These are phyloP conservation scores for Aplysina aerophoba DNA, from an alignment of 37 sponge, comb jelly and placozoan genomes.

Conservation along the genomic window DNA sequence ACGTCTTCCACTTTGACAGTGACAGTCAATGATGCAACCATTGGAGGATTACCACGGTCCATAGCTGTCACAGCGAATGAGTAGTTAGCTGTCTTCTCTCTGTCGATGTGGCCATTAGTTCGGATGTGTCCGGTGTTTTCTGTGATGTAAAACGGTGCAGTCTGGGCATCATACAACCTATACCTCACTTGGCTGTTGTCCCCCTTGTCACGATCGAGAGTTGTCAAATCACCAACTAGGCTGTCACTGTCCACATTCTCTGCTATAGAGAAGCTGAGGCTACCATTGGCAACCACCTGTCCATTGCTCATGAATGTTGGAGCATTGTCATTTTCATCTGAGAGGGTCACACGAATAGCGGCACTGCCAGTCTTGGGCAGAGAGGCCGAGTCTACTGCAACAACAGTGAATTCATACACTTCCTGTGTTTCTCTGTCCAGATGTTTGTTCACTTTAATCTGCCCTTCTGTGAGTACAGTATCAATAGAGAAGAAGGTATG, in stretches of 20 bases:
- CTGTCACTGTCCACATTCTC: background rate
- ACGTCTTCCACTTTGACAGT: conserved; percentile 40
- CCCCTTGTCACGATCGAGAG: conserved; percentile 55
- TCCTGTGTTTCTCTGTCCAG: conserved; percentile 45
- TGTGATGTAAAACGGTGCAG: conserved; percentile 28
- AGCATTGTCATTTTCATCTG: conserved; percentile 66
- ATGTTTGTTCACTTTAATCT: conserved; percentile 1
- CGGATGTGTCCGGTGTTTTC: conserved; percentile 33
- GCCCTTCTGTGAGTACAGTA: conserved; percentile 1
- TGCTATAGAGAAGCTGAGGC: background rate
- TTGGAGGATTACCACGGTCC: conserved; percentile 47
- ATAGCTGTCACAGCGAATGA: conserved; percentile 38
- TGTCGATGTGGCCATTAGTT: conserved; percentile 50
- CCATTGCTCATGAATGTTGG: conserved; percentile 28
- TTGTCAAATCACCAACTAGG: background rate
- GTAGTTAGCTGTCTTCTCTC: conserved; percentile 52
- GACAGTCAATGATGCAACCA: background rate
- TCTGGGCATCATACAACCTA: background rate
- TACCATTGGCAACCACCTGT: background rate
- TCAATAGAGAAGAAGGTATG: conserved; percentile 31
- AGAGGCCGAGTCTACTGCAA: conserved; percentile 48
- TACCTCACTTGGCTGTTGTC: conserved; percentile 41
- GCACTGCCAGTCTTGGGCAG: background rate
- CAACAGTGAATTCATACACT: conserved; percentile 40
- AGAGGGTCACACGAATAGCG: conserved; percentile 42